These are phyloP conservation scores for Brassicogethes aeneus DNA, from an alignment of 2,888 invertebrate genomes.

Conservation along the genomic window DNA sequence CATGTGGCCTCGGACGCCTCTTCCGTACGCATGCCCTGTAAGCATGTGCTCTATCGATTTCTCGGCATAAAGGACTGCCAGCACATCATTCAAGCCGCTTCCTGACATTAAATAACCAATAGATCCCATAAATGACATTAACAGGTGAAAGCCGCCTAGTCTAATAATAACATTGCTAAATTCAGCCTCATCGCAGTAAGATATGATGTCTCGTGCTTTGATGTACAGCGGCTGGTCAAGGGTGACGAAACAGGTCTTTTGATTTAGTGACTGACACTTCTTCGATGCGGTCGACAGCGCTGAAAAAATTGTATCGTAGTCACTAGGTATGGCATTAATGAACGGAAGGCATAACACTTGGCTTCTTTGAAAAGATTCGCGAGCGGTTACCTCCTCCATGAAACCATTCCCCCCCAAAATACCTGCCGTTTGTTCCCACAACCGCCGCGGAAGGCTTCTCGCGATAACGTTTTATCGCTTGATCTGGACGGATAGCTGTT, in stretches of 20 bases:
- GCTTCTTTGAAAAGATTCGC: not conserved
- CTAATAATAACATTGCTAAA: no score
- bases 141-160: no score
- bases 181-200: constrained; percentile 2
- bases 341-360: constrained; percentile 3
- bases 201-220: constrained; percentile 2
- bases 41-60: constrained; percentile 24
- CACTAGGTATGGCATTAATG: constrained; percentile 4
- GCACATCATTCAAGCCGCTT: no score
- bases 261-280: not conserved
- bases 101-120: no score
- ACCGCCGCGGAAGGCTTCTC: no score
- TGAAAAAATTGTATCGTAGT: constrained; percentile 2
- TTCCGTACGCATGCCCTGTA: constrained; percentile 22
- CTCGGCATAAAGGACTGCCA: constrained; percentile 28
- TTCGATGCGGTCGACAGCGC: not conserved
- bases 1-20: constrained; percentile 14
- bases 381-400: constrained; percentile 1
- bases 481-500: no score
- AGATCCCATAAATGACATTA: no score
- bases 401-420: constrained; percentile 5
- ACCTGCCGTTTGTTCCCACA: no score
- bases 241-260: constrained; percentile 5
- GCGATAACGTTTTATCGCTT: no score
- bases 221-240: no score